Conservation (phyloP, 2,888 invertebrate genomes). For the Diarsia brunnea region DNA sequence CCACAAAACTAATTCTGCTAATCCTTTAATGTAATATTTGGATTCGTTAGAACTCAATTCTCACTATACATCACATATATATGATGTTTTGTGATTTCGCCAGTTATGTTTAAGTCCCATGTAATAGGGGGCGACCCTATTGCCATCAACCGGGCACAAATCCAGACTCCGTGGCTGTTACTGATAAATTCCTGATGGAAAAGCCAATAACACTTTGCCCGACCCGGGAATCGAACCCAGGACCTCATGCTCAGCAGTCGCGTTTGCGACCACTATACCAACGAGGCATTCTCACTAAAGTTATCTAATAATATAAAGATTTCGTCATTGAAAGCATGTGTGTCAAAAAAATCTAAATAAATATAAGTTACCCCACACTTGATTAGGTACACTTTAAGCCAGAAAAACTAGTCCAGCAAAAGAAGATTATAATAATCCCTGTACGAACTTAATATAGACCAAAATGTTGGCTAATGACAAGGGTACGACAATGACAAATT, state of each 20-base stretch:
- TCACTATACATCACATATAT: too few relatives aligned
- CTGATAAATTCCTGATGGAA: too few relatives aligned
- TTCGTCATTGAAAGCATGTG: not conserved
- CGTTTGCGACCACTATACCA: too few relatives aligned
- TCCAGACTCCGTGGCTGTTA: too few relatives aligned
- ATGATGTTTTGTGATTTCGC: too few relatives aligned
- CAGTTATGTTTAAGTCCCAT: too few relatives aligned
- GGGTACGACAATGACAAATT: slow-evolving; percentile 58
- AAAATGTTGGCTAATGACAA: slow-evolving; percentile 42
- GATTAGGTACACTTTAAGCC: slow-evolving; percentile 15
- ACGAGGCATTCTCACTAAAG: not conserved
- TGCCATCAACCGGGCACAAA: too few relatives aligned
- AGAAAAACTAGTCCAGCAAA: slow-evolving; percentile 15
- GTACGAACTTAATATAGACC: slow-evolving; percentile 29
- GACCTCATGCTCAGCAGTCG: too few relatives aligned
- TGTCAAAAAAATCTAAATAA: not conserved
- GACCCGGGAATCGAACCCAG: too few relatives aligned
- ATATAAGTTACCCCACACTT: not conserved
- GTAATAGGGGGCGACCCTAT: too few relatives aligned
- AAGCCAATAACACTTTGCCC: too few relatives aligned
- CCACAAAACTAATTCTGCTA: not conserved
- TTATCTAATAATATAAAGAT: not conserved
- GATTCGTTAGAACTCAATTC: not conserved
- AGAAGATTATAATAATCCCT: slow-evolving; percentile 48
- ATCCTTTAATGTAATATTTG: not conserved